These are phyloP conservation scores for Bombus fervidus DNA, from an alignment of 1,140 invertebrate species.

Conservation along the genomic window DNA sequence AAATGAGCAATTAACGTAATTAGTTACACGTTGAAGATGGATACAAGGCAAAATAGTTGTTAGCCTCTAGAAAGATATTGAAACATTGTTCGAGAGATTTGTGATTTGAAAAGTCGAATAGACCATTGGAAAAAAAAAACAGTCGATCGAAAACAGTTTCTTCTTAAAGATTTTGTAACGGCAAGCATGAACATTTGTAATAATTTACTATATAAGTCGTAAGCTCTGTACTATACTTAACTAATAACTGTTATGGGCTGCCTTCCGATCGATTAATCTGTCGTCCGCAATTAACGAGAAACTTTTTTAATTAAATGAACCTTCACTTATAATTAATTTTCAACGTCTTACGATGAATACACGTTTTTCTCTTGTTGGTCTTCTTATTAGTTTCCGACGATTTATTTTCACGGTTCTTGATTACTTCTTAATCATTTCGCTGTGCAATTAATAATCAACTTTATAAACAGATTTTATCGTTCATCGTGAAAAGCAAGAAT, in stretches of 20 bases:
- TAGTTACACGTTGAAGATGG: too few relatives aligned
- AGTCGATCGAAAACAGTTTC: too few relatives aligned
- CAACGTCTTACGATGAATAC: neutral
- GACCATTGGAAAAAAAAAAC: too few relatives aligned
- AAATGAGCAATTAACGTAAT: neutral
- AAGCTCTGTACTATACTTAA: neutral
- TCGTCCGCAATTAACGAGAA: slow-evolving; percentile 3
- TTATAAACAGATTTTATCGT: neutral
- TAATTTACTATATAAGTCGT: neutral
- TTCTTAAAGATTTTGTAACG: too few relatives aligned
- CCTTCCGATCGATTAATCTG: slow-evolving; percentile 20
- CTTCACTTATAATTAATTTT: slow-evolving; percentile 35
- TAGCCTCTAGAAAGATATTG: too few relatives aligned
- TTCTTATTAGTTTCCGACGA: slow-evolving; percentile 12
- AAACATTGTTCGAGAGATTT: too few relatives aligned
- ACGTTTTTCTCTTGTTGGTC: too few relatives aligned
- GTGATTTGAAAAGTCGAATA: too few relatives aligned
- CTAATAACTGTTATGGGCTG: neutral
- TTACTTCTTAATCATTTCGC: neutral
- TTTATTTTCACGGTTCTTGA: neutral
- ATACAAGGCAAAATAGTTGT: too few relatives aligned
- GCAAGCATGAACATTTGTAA: neutral
- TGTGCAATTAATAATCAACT: slow-evolving; percentile 5
- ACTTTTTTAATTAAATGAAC: slow-evolving; percentile 35
- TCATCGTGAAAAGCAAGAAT: neutral